phyloP scores from a whole-genome alignment of 2,113 vertebrate genomes.

The Rousettus leschenaultii region DNA sequence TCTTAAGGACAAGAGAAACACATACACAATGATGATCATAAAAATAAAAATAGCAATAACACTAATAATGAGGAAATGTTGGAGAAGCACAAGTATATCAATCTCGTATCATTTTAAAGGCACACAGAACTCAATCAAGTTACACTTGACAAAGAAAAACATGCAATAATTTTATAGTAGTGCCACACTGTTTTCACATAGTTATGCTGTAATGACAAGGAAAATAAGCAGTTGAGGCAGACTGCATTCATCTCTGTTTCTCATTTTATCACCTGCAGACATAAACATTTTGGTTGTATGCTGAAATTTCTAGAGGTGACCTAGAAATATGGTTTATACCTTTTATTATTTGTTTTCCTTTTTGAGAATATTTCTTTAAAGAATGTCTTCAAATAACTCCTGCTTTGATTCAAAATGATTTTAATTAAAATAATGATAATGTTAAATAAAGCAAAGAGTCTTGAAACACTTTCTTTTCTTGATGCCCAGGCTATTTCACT shows the following conservation, averaged over 20 bases:
- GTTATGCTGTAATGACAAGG: not conserved
- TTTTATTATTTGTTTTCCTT: not conserved
- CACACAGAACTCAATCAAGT: slow-evolving; percentile 4
- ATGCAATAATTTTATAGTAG: not conserved
- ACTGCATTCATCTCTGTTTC: slow-evolving; percentile 28
- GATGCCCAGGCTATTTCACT: not conserved
- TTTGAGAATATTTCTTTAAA: not conserved
- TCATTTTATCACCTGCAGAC: slow-evolving; percentile 2
- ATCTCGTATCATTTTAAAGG: not conserved
- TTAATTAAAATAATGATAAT: not conserved
- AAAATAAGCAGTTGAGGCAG: not conserved
- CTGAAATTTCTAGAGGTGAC: slow-evolving; percentile 49
- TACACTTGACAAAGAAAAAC: slow-evolving; percentile 39
- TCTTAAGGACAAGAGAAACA: not conserved
- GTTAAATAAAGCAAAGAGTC: not conserved
- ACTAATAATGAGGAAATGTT: not conserved
- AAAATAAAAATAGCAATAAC: not conserved
- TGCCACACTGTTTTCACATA: slow-evolving; percentile 46
- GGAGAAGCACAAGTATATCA: not conserved
- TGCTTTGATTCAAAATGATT: not conserved
- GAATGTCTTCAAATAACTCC: not conserved
- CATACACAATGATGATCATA: not conserved
- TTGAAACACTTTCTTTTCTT: not conserved
- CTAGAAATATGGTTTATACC: not conserved
- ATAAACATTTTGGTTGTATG: not conserved